Evolutionary conservation across 2,797 vertebrate genomes (phyloP).

Genomic region (Anableps anableps): DNA sequence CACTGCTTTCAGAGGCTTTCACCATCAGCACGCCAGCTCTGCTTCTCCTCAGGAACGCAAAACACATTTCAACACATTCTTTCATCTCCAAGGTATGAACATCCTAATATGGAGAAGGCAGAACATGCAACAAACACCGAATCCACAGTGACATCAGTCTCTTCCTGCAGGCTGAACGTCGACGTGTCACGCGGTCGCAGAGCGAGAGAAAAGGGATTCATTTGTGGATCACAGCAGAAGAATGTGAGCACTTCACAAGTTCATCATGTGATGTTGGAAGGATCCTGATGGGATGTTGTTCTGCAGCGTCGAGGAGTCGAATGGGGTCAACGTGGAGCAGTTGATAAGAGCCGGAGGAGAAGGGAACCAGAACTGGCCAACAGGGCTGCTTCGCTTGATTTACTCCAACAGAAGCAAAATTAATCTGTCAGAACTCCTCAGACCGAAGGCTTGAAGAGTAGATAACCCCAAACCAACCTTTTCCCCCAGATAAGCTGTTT

Average conservation of each 20-base stretch:
- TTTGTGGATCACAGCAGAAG: slow-evolving; percentile 36
- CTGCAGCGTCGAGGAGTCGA: not conserved
- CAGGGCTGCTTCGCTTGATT: not conserved
- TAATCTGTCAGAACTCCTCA: not conserved
- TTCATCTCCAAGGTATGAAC: slow-evolving; percentile 17
- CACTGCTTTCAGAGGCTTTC: not conserved
- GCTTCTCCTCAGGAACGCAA: slow-evolving; percentile 10
- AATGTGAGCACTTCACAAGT: slow-evolving; percentile 8
- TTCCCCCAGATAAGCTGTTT: too few relatives aligned
- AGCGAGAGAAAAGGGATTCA: slow-evolving; percentile 41
- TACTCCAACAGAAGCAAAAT: not conserved
- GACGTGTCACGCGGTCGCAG: not conserved
- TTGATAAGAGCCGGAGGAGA: not conserved
- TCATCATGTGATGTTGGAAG: not conserved
- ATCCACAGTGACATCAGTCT: slow-evolving; percentile 45
- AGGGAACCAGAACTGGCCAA: not conserved
- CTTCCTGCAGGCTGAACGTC: slow-evolving; percentile 8
- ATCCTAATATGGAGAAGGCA: slow-evolving; percentile 46
- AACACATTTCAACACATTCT: slow-evolving; percentile 15
- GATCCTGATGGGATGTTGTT: not conserved
- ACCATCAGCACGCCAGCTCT: not conserved
- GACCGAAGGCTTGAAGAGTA: too few relatives aligned
- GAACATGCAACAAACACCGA: slow-evolving; percentile 15
- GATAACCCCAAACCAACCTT: too few relatives aligned
- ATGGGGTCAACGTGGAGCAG: not conserved